Conservation (phyloP, 2,888 invertebrate species). For the Graphium colonna region DNA sequence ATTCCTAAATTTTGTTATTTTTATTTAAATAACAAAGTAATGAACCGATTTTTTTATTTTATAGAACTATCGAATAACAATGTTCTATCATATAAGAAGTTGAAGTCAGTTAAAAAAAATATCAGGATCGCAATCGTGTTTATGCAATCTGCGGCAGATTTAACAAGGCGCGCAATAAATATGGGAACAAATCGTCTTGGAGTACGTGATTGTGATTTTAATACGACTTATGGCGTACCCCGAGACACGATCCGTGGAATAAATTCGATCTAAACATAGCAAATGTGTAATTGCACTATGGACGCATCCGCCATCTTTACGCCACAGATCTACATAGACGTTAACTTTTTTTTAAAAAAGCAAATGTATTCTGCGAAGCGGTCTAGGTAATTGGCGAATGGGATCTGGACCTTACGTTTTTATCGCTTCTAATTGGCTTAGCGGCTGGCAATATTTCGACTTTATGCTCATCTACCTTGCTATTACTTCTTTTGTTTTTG, state of each 20-base stretch:
- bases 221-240: slow-evolving; percentile 35
- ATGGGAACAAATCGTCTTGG: slow-evolving; percentile 37
- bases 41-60: no score
- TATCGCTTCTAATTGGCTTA: slow-evolving; percentile 24
- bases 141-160: slow-evolving; percentile 19
- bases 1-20: no score
- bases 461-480: neutral
- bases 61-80: no score
- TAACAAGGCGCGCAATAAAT: slow-evolving; percentile 26
- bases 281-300: slow-evolving; percentile 47
- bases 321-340: slow-evolving; percentile 25
- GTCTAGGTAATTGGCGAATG: slow-evolving; percentile 18
- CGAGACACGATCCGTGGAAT: slow-evolving; percentile 40
- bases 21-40: no score
- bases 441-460: no score
- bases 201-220: slow-evolving; percentile 43
- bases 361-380: slow-evolving; percentile 10
- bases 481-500: neutral
- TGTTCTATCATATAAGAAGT: no score
- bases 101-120: no score
- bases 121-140: no score
- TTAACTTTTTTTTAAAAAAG: no score
- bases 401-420: slow-evolving; percentile 10
- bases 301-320: slow-evolving; percentile 35
- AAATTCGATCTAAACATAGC: slow-evolving; percentile 34